Evolutionary conservation across 1,140 invertebrate species (phyloP).

Genomic region (Trichonephila clavata): DNA sequence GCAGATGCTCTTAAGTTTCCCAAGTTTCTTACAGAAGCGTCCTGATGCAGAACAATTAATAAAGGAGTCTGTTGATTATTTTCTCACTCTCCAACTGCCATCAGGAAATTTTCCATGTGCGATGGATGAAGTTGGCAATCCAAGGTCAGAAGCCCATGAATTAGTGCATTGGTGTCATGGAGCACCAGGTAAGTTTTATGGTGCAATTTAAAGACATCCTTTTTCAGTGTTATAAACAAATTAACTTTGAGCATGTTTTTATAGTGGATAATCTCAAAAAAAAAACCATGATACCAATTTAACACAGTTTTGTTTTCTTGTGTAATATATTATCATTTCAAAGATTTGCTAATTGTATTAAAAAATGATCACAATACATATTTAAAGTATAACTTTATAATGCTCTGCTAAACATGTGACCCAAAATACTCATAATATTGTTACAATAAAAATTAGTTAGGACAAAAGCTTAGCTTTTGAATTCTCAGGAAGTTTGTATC

Average conservation of each 20-base stretch:
- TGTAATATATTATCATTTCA: too few species aligned
- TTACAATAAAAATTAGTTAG: too few species aligned
- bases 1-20: constrained; percentile 84
- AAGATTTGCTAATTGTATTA: too few species aligned
- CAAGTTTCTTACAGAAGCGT: constrained; percentile 84
- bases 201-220: not conserved
- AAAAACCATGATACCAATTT: too few species aligned
- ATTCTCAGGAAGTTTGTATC: too few species aligned
- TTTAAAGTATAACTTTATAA: too few species aligned
- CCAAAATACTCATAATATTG: too few species aligned
- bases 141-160: constrained; percentile 83
- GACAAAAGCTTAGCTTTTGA: too few species aligned
- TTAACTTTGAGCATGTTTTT: not conserved
- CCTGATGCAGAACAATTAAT: constrained; percentile 83
- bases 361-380: too few species aligned
- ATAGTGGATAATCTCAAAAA: too few species aligned
- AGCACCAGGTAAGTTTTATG: constrained; percentile 84
- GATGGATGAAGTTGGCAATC: constrained; percentile 85
- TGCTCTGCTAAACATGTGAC: too few species aligned
- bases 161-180: constrained; percentile 95
- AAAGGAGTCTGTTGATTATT: constrained; percentile 84
- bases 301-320: too few species aligned
- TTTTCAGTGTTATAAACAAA: not conserved
- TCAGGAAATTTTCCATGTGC: constrained; percentile 90
- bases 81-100: constrained; percentile 84